Conservation (phyloP, 2,888 invertebrate species). For the Volucella bombylans region DNA sequence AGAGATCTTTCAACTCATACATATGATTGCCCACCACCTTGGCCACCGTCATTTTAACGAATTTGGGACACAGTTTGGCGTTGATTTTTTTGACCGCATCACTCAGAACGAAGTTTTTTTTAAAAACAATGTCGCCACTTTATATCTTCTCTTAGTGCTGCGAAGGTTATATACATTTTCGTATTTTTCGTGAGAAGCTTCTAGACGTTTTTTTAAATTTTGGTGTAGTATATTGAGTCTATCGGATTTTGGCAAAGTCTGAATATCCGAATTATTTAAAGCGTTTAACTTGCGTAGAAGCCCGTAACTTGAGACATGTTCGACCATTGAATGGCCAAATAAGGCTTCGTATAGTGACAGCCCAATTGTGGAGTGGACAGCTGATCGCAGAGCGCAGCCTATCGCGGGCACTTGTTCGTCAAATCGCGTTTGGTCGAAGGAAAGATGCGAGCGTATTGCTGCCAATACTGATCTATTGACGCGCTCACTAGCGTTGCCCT, state of each 20-base stretch:
- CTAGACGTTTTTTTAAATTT: background rate
- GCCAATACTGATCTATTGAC: background rate
- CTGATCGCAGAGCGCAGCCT: no score
- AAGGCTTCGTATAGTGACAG: background rate
- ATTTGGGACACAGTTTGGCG: background rate
- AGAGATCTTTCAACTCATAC: no score
- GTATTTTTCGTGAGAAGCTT: background rate
- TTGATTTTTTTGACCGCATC: background rate
- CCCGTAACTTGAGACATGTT: no score
- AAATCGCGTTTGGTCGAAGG: constrained; percentile 31
- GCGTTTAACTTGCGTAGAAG: no score
- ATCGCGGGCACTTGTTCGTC: constrained; percentile 9
- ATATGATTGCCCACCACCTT: no score
- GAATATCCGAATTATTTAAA: no score
- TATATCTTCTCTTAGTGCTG: background rate
- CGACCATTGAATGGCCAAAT: no score
- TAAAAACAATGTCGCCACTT: background rate
- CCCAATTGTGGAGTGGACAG: constrained; percentile 5
- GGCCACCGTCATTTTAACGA: background rate
- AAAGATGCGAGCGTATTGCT: background rate
- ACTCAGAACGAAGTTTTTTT: background rate
- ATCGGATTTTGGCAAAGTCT: no score
- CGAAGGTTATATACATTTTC: background rate
- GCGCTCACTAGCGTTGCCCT: background rate
- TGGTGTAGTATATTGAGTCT: background rate